Percentiles rank a stretch among this genome's conserved stretches.
phyloP scores from a whole-genome alignment of 37 sponge, comb jelly and placozoan genomes.

The Ianthella basta region DNA sequence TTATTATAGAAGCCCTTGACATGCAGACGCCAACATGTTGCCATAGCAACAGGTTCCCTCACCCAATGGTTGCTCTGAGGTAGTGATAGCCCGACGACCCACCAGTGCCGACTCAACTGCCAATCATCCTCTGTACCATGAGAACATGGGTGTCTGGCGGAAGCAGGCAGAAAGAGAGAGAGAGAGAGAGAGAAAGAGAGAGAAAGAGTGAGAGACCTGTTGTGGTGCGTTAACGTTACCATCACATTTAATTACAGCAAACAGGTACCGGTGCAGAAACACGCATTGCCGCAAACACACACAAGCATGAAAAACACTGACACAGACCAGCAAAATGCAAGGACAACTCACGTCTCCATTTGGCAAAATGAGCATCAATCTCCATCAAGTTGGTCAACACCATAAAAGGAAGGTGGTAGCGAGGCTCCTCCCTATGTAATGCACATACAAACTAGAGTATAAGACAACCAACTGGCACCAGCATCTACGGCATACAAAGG shows the following conservation, averaged over 20 bases:
- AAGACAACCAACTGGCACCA: too few species aligned
- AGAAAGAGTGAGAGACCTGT: constrained; percentile 47
- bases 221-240: too few species aligned
- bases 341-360: constrained; percentile 58
- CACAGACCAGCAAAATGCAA: too few species aligned
- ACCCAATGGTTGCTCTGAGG: constrained; percentile 58
- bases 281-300: too few species aligned
- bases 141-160: constrained; percentile 43
- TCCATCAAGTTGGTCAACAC: constrained; percentile 46
- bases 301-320: too few species aligned
- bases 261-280: too few species aligned
- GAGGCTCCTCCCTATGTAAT: constrained; percentile 53
- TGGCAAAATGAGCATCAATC: constrained; percentile 46
- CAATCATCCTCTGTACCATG: constrained; percentile 69
- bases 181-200: constrained; percentile 45
- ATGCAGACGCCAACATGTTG: too few species aligned
- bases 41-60: too few species aligned
- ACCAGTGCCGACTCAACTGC: constrained; percentile 58
- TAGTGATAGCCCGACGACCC: constrained; percentile 70
- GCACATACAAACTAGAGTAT: too few species aligned
- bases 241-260: background rate
- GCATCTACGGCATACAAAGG: too few species aligned
- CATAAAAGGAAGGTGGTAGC: constrained; percentile 56
- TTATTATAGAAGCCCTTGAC: too few species aligned
- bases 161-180: constrained; percentile 22